A percentile compares a stretch with the other conserved stretches of the same genome.
phyloP scores from a whole-genome alignment of 2,113 vertebrate species.

The Eonycteris spelaea region DNA sequence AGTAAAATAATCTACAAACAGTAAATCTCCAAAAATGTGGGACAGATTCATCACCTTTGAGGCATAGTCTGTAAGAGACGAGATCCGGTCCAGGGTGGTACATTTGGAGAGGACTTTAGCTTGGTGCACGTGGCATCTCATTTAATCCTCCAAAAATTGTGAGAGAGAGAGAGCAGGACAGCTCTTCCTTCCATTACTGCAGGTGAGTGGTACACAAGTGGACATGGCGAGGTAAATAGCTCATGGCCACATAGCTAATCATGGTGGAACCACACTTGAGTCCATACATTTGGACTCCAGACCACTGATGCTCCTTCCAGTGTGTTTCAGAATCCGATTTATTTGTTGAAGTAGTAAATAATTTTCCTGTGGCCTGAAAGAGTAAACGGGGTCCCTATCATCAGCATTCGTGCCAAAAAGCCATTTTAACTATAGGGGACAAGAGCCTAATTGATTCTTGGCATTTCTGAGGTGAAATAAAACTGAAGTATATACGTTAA shows the following conservation, averaged over 20 bases:
- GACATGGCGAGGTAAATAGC: neutral
- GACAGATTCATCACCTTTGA: neutral
- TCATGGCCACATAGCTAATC: neutral
- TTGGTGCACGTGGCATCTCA: neutral
- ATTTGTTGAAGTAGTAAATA: neutral
- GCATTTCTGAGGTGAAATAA: conserved; percentile 33
- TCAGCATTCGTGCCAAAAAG: neutral
- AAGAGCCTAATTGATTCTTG: conserved; percentile 13
- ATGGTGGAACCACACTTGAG: neutral
- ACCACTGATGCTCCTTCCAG: neutral
- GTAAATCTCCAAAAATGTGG: neutral
- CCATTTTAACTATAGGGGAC: neutral
- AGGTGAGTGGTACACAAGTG: neutral
- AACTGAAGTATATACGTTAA: neutral
- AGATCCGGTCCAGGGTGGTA: neutral
- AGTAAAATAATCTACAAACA: neutral
- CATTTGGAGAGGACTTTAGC: neutral
- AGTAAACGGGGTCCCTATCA: neutral
- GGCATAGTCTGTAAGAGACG: neutral
- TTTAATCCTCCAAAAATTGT: neutral
- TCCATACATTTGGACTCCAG: neutral
- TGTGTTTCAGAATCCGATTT: neutral
- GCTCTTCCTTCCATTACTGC: neutral
- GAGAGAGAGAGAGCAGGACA: neutral
- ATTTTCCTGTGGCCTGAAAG: neutral